Evolutionary conservation across 2,113 vertebrate genomes (phyloP).

Genomic region (Cygnus atratus): DNA sequence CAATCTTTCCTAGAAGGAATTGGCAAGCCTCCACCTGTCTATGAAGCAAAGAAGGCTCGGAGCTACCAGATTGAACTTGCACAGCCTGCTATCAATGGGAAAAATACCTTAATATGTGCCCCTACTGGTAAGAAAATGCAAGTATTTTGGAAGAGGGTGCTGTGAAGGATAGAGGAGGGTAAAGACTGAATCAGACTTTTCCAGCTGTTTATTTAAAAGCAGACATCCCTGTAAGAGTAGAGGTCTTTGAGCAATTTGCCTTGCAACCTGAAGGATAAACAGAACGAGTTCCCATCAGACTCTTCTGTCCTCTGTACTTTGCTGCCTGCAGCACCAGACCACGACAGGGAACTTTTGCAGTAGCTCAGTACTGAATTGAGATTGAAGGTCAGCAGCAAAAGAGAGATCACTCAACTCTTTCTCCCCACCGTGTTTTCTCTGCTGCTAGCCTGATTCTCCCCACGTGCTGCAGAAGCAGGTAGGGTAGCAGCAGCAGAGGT

Average conservation of each 20-base stretch:
- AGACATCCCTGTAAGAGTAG: neutral
- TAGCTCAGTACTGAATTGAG: neutral
- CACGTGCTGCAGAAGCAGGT: neutral
- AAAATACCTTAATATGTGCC: conserved; percentile 79
- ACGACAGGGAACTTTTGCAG: neutral
- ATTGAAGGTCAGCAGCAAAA: neutral
- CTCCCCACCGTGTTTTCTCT: neutral
- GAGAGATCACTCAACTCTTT: neutral
- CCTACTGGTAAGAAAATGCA: conserved; percentile 71
- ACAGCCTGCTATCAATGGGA: conserved; percentile 69
- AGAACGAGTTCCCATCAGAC: neutral
- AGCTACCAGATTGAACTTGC: conserved; percentile 76
- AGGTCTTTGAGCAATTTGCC: neutral
- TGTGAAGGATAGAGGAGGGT: neutral
- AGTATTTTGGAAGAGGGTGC: neutral
- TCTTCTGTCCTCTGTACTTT: neutral
- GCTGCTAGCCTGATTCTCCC: neutral
- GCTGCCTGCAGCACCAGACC: neutral
- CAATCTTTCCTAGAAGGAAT: conserved; percentile 10
- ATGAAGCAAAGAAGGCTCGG: conserved; percentile 18
- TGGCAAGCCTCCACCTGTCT: neutral
- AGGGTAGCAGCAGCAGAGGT: neutral
- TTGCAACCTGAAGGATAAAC: neutral
- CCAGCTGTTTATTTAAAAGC: neutral
- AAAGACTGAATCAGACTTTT: neutral